Percentiles rank a stretch among this genome's conserved stretches.
phyloP scores from a whole-genome alignment of 2,888 invertebrate species.

The Reticulitermes lucifugus region DNA sequence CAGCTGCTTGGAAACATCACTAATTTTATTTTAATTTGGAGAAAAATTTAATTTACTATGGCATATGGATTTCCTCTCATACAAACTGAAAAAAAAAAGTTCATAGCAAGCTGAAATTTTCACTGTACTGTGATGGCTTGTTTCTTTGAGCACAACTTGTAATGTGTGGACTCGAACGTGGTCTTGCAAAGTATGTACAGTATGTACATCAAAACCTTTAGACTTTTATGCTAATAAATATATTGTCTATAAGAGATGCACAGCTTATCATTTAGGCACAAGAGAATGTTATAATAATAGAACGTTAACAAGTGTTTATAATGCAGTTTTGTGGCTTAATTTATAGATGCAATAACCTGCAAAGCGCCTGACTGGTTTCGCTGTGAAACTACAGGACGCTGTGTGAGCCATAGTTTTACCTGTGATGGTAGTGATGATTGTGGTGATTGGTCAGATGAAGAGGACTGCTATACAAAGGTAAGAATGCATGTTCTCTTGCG shows the following conservation, averaged over 20 bases:
- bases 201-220: background rate
- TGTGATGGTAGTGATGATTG: slow-evolving; percentile 67
- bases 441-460: slow-evolving; percentile 61
- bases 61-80: no score
- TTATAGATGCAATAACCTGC: slow-evolving; percentile 30
- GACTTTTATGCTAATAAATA: background rate
- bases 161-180: background rate
- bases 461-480: slow-evolving; percentile 64
- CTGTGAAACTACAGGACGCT: slow-evolving; percentile 68
- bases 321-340: no score
- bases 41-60: no score
- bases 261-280: background rate
- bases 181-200: background rate
- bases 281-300: no score
- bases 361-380: slow-evolving; percentile 62
- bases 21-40: no score
- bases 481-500: background rate
- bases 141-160: no score
- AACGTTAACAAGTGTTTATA: no score
- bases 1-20: no score
- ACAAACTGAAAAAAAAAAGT: no score
- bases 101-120: no score
- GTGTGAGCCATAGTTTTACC: slow-evolving; percentile 59
- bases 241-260: no score
- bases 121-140: no score